Percentiles rank a stretch among this genome's conserved stretches.
Evolutionary conservation across 2,888 invertebrate genomes (phyloP).

Genomic region (Phengaris alcon): DNA sequence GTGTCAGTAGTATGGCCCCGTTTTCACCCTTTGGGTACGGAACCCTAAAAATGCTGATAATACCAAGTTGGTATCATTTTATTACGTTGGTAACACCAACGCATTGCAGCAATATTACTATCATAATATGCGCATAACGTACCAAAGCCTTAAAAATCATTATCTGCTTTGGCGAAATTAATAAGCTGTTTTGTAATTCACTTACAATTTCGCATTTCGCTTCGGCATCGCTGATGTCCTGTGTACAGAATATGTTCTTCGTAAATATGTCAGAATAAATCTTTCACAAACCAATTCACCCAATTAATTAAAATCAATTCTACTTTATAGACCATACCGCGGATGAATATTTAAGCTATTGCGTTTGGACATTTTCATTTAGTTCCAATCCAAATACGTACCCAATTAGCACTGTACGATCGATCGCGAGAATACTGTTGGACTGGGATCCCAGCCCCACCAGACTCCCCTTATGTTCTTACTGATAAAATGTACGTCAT

Average conservation of each 20-base stretch:
- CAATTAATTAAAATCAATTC: neutral
- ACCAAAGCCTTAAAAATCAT: neutral
- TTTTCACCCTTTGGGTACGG: too few species aligned
- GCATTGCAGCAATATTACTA: neutral
- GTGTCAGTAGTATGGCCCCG: too few species aligned
- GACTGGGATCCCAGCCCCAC: too few species aligned
- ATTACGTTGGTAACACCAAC: too few species aligned
- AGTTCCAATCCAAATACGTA: neutral
- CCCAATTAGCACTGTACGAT: neutral
- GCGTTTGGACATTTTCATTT: neutral
- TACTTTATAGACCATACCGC: neutral
- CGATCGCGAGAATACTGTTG: too few species aligned
- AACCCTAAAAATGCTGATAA: too few species aligned
- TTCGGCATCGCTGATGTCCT: neutral
- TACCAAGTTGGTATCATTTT: too few species aligned
- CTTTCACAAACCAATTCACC: neutral
- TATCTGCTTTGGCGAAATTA: neutral
- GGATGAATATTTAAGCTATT: neutral
- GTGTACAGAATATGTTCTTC: neutral
- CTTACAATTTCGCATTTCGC: conserved; percentile 1
- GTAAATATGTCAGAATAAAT: neutral
- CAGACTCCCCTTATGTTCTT: too few species aligned
- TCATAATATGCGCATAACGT: neutral
- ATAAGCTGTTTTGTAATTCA: conserved; percentile 14
- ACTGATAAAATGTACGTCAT: too few species aligned